phyloP scores from a whole-genome alignment of 2,888 invertebrate species.

The Aleiodes alternator region DNA sequence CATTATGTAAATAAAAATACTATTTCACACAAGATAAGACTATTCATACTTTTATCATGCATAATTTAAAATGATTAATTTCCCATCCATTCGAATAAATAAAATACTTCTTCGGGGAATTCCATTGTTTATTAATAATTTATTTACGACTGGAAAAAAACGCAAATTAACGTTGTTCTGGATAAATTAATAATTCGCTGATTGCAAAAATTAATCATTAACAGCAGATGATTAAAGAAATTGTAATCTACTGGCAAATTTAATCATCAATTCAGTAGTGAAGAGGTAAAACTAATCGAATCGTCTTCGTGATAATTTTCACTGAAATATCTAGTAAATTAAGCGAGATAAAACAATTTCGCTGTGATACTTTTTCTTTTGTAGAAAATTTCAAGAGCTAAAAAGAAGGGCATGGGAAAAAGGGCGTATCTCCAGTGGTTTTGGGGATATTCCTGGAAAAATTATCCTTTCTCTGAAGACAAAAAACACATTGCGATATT shows the following conservation, averaged over 20 bases:
- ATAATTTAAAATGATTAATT: too few species aligned
- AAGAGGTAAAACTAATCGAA: not conserved
- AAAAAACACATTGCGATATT: too few species aligned
- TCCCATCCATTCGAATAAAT: not conserved
- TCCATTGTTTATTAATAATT: conserved; percentile 14
- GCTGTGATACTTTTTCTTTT: too few species aligned
- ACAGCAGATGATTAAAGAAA: not conserved
- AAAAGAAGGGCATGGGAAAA: too few species aligned
- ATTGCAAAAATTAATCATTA: not conserved
- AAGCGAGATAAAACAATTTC: too few species aligned
- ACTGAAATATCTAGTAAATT: too few species aligned
- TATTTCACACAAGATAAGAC: not conserved
- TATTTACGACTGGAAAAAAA: not conserved
- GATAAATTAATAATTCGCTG: not conserved
- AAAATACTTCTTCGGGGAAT: conserved; percentile 2
- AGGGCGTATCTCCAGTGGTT: too few species aligned
- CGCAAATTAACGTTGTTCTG: not conserved
- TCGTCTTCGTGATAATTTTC: too few species aligned
- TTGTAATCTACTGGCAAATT: not conserved
- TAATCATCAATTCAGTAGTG: not conserved
- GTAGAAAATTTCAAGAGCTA: too few species aligned
- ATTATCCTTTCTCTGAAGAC: too few species aligned
- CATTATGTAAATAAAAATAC: not conserved
- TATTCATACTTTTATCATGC: not conserved
- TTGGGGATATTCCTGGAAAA: too few species aligned